A percentile compares a stretch with the other conserved stretches of the same genome.
These are phyloP conservation scores for Hylaeus volcanicus DNA, from an alignment of 1,140 invertebrate species.

Conservation along the genomic window DNA sequence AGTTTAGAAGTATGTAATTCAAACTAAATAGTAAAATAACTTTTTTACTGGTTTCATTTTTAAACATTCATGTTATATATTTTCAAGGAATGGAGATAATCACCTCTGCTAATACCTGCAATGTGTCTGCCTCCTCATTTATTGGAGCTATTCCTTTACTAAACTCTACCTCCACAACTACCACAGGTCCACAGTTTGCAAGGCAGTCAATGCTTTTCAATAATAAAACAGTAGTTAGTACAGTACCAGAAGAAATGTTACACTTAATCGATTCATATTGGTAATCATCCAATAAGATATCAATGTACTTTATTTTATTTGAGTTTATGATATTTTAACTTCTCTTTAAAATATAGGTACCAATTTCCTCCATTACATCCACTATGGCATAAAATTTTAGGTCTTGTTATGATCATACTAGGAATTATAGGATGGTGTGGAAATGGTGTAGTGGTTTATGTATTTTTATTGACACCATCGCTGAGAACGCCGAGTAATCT, in stretches of 20 bases:
- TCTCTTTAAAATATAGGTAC: slow-evolving; percentile 60
- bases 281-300: slow-evolving; percentile 68
- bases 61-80: not conserved
- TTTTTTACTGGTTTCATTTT: not conserved
- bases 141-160: not conserved
- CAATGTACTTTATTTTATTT: slow-evolving; percentile 1
- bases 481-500: slow-evolving; percentile 92
- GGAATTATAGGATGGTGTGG: slow-evolving; percentile 87
- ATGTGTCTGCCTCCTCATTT: not conserved
- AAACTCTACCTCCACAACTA: slow-evolving; percentile 3
- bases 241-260: slow-evolving; percentile 86
- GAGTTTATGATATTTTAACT: not conserved
- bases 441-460: slow-evolving; percentile 92
- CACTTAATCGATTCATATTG: slow-evolving; percentile 87
- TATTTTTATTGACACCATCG: slow-evolving; percentile 88
- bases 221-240: slow-evolving; percentile 88
- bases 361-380: slow-evolving; percentile 89
- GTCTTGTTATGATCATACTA: slow-evolving; percentile 87
- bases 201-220: slow-evolving; percentile 44
- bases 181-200: slow-evolving; percentile 35
- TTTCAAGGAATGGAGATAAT: slow-evolving; percentile 7
- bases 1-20: not conserved
- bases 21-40: not conserved
- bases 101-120: not conserved
- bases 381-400: slow-evolving; percentile 89